phyloP scores from a whole-genome alignment of 2,888 invertebrate species.

The Electrophaes corylata region DNA sequence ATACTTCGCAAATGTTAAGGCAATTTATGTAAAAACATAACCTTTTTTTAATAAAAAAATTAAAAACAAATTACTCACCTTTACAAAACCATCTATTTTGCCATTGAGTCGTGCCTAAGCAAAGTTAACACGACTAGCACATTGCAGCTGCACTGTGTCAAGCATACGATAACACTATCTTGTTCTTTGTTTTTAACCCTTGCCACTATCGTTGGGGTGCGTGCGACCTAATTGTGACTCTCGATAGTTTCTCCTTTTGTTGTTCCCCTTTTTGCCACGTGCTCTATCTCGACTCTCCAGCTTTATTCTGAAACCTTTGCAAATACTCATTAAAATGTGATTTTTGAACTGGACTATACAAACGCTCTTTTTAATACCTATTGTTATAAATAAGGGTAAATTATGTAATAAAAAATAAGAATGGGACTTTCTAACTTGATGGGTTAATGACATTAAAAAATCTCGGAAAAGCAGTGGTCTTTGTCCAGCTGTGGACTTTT shows the following conservation, averaged over 20 bases:
- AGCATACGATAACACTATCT: neutral
- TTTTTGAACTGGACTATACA: neutral
- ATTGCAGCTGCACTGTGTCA: neutral
- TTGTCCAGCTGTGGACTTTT: no score
- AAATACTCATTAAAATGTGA: neutral
- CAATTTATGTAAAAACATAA: no score
- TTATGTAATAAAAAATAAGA: no score
- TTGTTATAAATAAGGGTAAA: no score
- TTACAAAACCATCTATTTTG: neutral
- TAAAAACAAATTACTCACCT: no score
- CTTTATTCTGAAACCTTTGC: slow-evolving; percentile 3
- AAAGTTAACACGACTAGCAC: neutral
- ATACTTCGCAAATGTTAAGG: no score
- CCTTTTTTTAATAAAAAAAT: neutral
- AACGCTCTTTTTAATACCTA: neutral
- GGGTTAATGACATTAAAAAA: no score
- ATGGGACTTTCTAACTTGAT: no score
- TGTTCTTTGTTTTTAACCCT: slow-evolving; percentile 10
- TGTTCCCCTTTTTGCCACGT: slow-evolving; percentile 24
- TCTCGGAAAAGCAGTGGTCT: no score
- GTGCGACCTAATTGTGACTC: slow-evolving; percentile 36
- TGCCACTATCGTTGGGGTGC: slow-evolving; percentile 26
- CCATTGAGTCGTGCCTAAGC: neutral
- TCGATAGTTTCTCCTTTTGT: slow-evolving; percentile 36
- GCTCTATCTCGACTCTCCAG: slow-evolving; percentile 34